Percentiles rank a stretch among this genome's conserved stretches.
Evolutionary conservation across 2,888 invertebrate species (phyloP).

Genomic region (Conops quadrifasciatus): DNA sequence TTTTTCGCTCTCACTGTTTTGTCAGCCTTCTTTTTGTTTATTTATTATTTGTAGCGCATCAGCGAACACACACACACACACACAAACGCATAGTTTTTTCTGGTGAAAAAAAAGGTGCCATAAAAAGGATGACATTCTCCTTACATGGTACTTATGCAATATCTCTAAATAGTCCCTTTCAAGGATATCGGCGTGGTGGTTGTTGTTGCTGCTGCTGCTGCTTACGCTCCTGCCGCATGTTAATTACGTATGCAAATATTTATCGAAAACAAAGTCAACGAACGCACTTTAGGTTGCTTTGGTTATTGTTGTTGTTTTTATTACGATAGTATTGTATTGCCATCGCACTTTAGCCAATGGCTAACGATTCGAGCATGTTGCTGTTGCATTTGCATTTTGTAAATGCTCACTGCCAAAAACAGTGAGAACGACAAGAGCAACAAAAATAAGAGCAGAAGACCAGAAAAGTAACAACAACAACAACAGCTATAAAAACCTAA

Average conservation of each 20-base stretch:
- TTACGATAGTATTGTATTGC: neutral
- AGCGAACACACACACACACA: slow-evolving; percentile 6
- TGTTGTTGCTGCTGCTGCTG: neutral
- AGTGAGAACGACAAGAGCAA: neutral
- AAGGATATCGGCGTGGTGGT: slow-evolving; percentile 8
- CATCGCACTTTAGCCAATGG: neutral
- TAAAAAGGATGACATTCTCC: slow-evolving; percentile 29
- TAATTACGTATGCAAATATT: slow-evolving; percentile 48
- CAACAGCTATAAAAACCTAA: neutral
- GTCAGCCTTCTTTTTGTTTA: slow-evolving; percentile 9
- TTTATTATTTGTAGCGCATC: slow-evolving; percentile 33
- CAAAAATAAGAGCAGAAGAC: neutral
- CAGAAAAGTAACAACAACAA: neutral
- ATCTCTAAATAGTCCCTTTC: slow-evolving; percentile 23
- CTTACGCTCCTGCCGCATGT: slow-evolving; percentile 26
- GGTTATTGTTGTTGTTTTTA: neutral
- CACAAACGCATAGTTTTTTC: neutral
- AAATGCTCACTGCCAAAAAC: neutral
- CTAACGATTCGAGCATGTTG: neutral
- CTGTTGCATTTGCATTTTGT: neutral
- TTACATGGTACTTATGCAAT: slow-evolving; percentile 30
- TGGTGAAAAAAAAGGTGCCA: neutral
- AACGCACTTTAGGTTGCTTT: slow-evolving; percentile 3
- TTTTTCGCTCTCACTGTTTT: neutral
- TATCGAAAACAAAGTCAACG: slow-evolving; percentile 31